A percentile compares a stretch with the other conserved stretches of the same genome.
These are phyloP conservation scores for Danio aesculapii DNA, from an alignment of 2,797 vertebrate genomes.

Conservation along the genomic window DNA sequence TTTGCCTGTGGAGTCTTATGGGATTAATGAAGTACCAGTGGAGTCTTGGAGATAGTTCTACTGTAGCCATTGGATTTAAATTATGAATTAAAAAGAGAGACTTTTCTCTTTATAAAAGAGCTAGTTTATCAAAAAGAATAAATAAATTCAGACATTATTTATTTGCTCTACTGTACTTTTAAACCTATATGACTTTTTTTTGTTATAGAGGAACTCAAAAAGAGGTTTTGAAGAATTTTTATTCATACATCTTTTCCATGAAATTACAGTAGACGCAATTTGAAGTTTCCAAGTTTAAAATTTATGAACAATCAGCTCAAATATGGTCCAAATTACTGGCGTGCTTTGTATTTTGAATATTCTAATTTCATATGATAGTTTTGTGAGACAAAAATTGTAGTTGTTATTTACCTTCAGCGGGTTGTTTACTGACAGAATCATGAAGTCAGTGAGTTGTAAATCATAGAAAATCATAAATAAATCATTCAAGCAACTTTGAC, in stretches of 20 bases:
- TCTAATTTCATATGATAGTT: not conserved
- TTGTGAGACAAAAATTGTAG: not conserved
- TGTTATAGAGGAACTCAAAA: not conserved
- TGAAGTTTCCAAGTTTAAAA: not conserved
- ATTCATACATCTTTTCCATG: not conserved
- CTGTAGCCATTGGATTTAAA: not conserved
- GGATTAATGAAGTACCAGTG: constrained; percentile 27
- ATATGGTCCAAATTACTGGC: not conserved
- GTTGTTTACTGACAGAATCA: no score
- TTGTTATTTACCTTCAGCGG: not conserved
- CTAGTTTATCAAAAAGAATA: not conserved
- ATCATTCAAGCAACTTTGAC: no score
- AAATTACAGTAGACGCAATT: not conserved
- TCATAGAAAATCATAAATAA: no score
- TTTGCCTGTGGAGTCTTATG: not conserved
- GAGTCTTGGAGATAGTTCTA: constrained; percentile 12
- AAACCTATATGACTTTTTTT: not conserved
- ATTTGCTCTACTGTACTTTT: no score
- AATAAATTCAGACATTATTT: not conserved
- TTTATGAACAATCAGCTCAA: not conserved
- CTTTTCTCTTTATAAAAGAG: not conserved
- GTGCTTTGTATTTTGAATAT: not conserved
- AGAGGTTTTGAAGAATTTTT: not conserved
- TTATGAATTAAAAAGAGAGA: not conserved
- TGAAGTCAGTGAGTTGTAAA: no score